These are phyloP conservation scores for Meandrina meandrites DNA, from an alignment of 92 coral and sea anemone species.

Conservation along the genomic window DNA sequence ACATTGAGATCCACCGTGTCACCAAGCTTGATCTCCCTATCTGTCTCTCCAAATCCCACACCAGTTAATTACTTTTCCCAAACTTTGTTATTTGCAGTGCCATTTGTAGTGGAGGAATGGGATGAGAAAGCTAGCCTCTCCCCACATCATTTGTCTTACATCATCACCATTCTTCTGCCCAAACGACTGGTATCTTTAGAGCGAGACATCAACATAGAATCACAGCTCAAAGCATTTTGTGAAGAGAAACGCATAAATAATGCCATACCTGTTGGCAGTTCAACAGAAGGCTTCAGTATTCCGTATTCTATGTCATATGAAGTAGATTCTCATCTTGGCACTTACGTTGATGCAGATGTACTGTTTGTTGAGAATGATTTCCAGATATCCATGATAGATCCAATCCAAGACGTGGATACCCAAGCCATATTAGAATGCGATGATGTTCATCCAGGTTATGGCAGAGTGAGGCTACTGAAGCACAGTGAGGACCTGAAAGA, in stretches of 20 bases:
- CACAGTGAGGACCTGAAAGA: conserved; percentile 31
- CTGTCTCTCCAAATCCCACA: conserved; percentile 6
- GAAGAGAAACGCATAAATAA: conserved; percentile 41
- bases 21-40: background rate
- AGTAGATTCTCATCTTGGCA: conserved; percentile 29
- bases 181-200: conserved; percentile 46
- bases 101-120: conserved; percentile 51
- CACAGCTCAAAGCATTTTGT: conserved; percentile 55
- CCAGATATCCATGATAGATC: conserved; percentile 42
- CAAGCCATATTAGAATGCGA: conserved; percentile 42
- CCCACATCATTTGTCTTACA: conserved; percentile 47
- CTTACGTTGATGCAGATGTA: conserved; percentile 39
- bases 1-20: background rate
- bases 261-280: conserved; percentile 47
- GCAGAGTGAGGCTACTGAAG: conserved; percentile 38
- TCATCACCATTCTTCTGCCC: conserved; percentile 42
- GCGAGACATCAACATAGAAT: conserved; percentile 46
- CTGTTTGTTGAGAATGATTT: conserved; percentile 40
- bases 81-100: conserved; percentile 47
- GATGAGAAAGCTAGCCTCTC: conserved; percentile 46
- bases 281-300: conserved; percentile 51
- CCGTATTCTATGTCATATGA: conserved; percentile 43
- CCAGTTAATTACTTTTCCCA: background rate
- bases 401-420: conserved; percentile 34
- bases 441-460: conserved; percentile 44